phyloP scores from a whole-genome alignment of 2,888 invertebrate species.

The Cheilosia variabilis region DNA sequence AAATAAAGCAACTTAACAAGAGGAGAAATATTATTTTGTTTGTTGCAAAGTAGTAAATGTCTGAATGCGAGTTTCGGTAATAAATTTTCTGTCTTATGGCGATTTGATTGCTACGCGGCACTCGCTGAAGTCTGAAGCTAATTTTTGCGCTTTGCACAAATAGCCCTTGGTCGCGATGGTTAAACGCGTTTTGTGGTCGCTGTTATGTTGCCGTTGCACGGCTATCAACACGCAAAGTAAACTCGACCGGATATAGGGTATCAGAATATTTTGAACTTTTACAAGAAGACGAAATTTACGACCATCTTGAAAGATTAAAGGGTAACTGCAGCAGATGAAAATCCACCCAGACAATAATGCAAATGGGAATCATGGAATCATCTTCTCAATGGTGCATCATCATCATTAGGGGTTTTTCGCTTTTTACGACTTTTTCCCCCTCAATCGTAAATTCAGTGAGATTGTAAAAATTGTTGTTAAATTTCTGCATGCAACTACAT shows the following conservation, averaged over 20 bases:
- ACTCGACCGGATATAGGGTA: slow-evolving; percentile 30
- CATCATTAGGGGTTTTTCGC: slow-evolving; percentile 37
- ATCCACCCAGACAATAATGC: slow-evolving; percentile 52
- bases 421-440: slow-evolving; percentile 24
- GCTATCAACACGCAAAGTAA: slow-evolving; percentile 30
- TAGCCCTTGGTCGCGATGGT: slow-evolving; percentile 39
- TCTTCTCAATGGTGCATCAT: slow-evolving; percentile 32
- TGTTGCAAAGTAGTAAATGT: slow-evolving; percentile 55
- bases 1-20: slow-evolving; percentile 52
- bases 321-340: slow-evolving; percentile 38
- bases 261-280: slow-evolving; percentile 41
- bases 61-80: slow-evolving; percentile 72
- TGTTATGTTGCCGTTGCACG: slow-evolving; percentile 20
- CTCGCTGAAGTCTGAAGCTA: slow-evolving; percentile 50
- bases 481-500: slow-evolving; percentile 8
- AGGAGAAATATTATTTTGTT: slow-evolving; percentile 54
- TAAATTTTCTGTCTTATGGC: slow-evolving; percentile 75
- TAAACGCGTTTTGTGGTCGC: slow-evolving; percentile 45
- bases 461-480: slow-evolving; percentile 33
- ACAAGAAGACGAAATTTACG: slow-evolving; percentile 34
- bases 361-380: slow-evolving; percentile 41
- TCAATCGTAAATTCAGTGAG: slow-evolving; percentile 29
- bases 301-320: slow-evolving; percentile 44
- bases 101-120: slow-evolving; percentile 61
- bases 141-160: slow-evolving; percentile 71